Evolutionary conservation across 2,797 vertebrate genomes (phyloP), one percentile per base, ranked within the genome.

Genomic region (Champsocephalus gunnari): DNA sequence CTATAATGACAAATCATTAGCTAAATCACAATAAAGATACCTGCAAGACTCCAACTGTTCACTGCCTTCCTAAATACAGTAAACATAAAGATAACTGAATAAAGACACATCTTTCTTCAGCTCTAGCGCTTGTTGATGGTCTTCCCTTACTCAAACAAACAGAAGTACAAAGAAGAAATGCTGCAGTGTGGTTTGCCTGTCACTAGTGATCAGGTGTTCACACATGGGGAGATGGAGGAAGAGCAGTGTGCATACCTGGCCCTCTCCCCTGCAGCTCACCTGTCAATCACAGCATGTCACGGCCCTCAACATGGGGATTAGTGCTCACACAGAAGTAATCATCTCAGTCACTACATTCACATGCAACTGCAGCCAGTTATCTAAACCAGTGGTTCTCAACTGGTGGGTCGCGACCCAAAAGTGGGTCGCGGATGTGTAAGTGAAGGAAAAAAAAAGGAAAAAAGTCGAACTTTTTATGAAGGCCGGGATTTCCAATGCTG

Each of bases 281-380:
- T 92, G 90, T 92, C 93, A 92, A 80, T 94, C 92, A 88, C 64
- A 83, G 72, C 81, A 74, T 82, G 89, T 88, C 83, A 83, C 53
- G n/a, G 61, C 68, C 73, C 61, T 70, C 21, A 65, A 65, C 70
- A 13, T 41, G 16, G 21, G 47, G 69, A 84, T 85, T 74, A 77
- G 76, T 73, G 81, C 70, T 79, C 65, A 69, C 58, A 71, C 49
- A 54, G 13, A 64, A 43, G 59, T 57, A 64, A 71, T 66, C 53
- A 65, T 62, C 45, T 80, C 53, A 57, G n/a, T 45, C 59, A 66
- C 47, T 73, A n/a, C 11, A 32, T 49, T 47, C 41, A 59, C 19
- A 66, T 61, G n/a, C 19, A 55, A 59, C 54, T 59, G n/a, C 59
- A 68, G 47, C 57, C 43, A 34, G 16, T 48, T 32, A 6, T 57